Conservation (phyloP, 2,113 vertebrate species). For the Amblyornis subalaris region DNA sequence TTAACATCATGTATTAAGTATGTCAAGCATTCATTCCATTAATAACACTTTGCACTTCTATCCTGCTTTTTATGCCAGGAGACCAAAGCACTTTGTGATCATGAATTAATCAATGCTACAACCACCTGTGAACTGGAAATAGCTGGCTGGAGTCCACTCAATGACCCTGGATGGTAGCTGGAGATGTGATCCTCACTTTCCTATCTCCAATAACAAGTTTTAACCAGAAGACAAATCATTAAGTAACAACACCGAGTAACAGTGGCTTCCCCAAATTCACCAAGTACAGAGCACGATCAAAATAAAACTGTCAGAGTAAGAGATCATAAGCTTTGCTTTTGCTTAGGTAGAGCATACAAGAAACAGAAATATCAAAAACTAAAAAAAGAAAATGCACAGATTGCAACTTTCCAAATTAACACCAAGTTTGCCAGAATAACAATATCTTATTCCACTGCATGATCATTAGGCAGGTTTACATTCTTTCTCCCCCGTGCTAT, state of each 20-base stretch:
- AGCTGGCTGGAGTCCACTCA: not conserved
- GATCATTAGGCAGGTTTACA: not conserved
- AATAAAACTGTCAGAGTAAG: not conserved
- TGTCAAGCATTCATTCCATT: not conserved
- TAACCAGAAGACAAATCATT: not conserved
- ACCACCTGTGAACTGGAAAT: not conserved
- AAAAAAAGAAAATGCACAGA: not conserved
- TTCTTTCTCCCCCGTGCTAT: not conserved
- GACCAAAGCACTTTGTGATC: conserved; percentile 16
- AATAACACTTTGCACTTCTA: conserved; percentile 8
- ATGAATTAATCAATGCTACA: conserved; percentile 26
- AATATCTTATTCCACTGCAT: not conserved
- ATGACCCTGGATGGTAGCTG: not conserved
- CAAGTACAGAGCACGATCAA: not conserved
- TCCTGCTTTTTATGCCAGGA: conserved; percentile 1
- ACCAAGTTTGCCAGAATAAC: not conserved
- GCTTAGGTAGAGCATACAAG: not conserved
- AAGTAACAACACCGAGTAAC: not conserved
- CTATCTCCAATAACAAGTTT: not conserved
- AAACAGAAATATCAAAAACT: not conserved
- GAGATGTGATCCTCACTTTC: not conserved
- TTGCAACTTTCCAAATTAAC: not conserved
- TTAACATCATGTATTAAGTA: not conserved
- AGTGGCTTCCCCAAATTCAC: not conserved
- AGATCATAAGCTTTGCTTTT: not conserved